phyloP scores from a whole-genome alignment of 2,113 vertebrate species.

The Isichthys henryi region DNA sequence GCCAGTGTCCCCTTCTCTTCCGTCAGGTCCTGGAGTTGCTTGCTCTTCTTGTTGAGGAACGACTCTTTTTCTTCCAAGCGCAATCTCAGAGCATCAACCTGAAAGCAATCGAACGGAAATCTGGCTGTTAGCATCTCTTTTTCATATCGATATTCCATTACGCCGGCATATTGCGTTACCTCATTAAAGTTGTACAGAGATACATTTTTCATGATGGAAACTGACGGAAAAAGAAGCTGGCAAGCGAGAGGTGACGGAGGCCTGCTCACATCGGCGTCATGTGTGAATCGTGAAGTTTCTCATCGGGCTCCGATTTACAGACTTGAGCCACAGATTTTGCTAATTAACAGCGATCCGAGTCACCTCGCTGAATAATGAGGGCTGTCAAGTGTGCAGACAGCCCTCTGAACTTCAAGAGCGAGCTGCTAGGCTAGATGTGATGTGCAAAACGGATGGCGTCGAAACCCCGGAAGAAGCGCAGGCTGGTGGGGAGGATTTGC shows the following conservation, averaged over 20 bases:
- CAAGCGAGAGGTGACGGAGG: neutral
- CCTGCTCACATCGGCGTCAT: neutral
- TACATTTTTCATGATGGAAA: constrained; percentile 19
- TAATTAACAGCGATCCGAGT: constrained; percentile 9
- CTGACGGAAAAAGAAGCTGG: neutral
- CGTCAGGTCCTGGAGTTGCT: constrained; percentile 96
- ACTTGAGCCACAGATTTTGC: constrained; percentile 5
- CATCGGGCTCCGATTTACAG: neutral
- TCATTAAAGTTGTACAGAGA: neutral
- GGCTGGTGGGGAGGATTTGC: neutral
- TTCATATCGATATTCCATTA: neutral
- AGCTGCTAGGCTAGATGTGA: neutral
- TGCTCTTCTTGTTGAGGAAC: constrained; percentile 96
- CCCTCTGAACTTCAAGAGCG: neutral
- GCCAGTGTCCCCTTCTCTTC: constrained; percentile 96
- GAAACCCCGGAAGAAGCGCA: constrained; percentile 5
- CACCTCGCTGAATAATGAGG: constrained; percentile 4
- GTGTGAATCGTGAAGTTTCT: neutral
- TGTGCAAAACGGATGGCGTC: neutral
- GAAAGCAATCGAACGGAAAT: neutral
- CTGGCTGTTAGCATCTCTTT: neutral
- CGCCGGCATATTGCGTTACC: neutral
- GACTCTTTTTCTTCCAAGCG: constrained; percentile 96
- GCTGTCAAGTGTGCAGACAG: constrained; percentile 7
- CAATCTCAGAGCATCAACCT: constrained; percentile 94